Evolutionary conservation across 1,140 invertebrate genomes (phyloP), one percentile per base, ranked within the genome.

Genomic region (Penaeus vannamei): DNA sequence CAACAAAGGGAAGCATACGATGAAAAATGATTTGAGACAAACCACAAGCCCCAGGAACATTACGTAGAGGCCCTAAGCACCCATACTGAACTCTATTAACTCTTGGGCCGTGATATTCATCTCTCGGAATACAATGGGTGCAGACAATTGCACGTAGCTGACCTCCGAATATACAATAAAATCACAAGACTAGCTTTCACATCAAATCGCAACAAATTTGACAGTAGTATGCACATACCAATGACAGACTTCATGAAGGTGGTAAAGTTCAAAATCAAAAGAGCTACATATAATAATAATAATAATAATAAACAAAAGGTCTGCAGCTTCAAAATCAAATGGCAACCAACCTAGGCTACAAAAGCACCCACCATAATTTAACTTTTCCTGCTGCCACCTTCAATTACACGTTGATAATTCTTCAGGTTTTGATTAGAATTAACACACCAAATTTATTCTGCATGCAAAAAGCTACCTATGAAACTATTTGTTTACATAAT

Each of bases 131-230:
- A 64, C 64, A 46, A 36, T 22, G 32, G 79, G 79, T 29, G 53
- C 64, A 69, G 83, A 46, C 83, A 84, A 84, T 60, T 66, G 64
- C 64, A 42, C 83, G 53, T 66, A 46, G 83, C 62, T 84, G 83
- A 69, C 64, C 83, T 84, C 36, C 42, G n/a, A 42, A 84, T 69
- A 84, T 36, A 69, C 46, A 84, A 79, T 69, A 86, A 60, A 66
- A 87, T 87, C 80, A 87, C 86, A 87, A 89, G 87, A 89, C 87
- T 89, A 89, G 87, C 83, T 84, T 89, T 81, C 80, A 76, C 84
- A 84, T 77, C 59, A 88, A 88, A 87, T 76, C 59, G 53, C 72
- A 85, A 85, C 60, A 76, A 85, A 86, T 61, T 22, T 64, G 29
- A 64, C 76, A 86, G 60, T 64, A 64, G 60, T 84, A 84, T 66